Conservation (phyloP, 2,113 vertebrate genomes). For the Amphiprion ocellaris region DNA sequence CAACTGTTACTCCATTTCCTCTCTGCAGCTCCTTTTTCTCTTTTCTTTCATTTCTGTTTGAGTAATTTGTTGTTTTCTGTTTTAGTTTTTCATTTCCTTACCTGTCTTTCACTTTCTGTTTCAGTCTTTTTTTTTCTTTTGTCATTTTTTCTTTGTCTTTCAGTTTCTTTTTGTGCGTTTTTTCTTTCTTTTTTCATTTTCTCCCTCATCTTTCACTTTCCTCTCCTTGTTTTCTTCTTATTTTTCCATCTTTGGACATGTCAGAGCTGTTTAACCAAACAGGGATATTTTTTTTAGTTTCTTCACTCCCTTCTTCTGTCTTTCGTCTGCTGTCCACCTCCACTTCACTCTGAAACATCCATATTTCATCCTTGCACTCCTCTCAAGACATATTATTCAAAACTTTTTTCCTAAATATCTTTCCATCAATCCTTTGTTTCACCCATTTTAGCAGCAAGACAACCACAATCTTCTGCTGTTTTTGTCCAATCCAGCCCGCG, state of each 20-base stretch:
- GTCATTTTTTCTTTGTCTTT: background rate
- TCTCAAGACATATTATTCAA: background rate
- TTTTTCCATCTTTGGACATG: background rate
- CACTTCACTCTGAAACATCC: conserved; percentile 9
- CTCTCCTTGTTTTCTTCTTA: background rate
- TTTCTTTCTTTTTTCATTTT: background rate
- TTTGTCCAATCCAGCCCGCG: too few relatives aligned
- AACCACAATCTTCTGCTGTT: background rate
- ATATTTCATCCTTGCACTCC: background rate
- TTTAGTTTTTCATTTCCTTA: too few relatives aligned
- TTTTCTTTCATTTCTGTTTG: too few relatives aligned
- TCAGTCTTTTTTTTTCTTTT: too few relatives aligned
- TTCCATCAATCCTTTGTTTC: too few relatives aligned
- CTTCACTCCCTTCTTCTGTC: background rate
- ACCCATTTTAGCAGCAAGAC: too few relatives aligned
- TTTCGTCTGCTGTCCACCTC: background rate
- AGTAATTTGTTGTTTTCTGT: too few relatives aligned
- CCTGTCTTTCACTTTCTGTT: background rate
- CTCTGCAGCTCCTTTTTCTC: too few relatives aligned
- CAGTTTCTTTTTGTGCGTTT: background rate
- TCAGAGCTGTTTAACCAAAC: background rate
- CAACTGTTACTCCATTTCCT: too few relatives aligned
- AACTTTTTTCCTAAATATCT: too few relatives aligned
- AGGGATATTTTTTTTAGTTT: background rate
- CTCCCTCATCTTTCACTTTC: background rate